Evolutionary conservation across 2,113 vertebrate species (phyloP).

Genomic region (Oriolus oriolus): DNA sequence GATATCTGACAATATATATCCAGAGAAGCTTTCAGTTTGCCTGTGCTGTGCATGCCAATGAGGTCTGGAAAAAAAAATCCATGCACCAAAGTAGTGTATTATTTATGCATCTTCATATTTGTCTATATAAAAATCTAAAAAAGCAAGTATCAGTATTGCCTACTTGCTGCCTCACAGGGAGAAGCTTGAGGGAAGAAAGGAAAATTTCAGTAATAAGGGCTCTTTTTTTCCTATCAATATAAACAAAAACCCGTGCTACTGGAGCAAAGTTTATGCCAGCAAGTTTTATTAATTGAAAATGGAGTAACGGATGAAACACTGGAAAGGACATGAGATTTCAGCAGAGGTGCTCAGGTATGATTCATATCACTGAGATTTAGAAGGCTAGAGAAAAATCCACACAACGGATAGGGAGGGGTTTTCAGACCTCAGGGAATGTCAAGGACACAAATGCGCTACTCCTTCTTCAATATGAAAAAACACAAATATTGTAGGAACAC

Average conservation of each 20-base stretch:
- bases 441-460: not conserved
- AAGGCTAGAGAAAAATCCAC: not conserved
- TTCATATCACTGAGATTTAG: not conserved
- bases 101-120: conserved; percentile 4
- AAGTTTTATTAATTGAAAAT: conserved; percentile 22
- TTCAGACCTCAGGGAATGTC: not conserved
- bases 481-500: not conserved
- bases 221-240: conserved; percentile 30
- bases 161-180: not conserved
- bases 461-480: not conserved
- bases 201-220: conserved; percentile 1
- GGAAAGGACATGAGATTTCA: not conserved
- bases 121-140: conserved; percentile 6
- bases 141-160: not conserved
- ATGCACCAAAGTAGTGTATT: not conserved
- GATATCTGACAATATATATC: not conserved
- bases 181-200: not conserved
- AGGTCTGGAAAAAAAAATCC: not conserved
- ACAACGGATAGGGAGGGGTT: not conserved
- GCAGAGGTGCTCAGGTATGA: not conserved
- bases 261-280: conserved; percentile 31
- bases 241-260: conserved; percentile 34
- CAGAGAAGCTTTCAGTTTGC: not conserved
- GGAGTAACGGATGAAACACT: not conserved
- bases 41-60: not conserved